Conservation (phyloP, 2,113 vertebrate genomes). For the Dipodomys spectabilis region DNA sequence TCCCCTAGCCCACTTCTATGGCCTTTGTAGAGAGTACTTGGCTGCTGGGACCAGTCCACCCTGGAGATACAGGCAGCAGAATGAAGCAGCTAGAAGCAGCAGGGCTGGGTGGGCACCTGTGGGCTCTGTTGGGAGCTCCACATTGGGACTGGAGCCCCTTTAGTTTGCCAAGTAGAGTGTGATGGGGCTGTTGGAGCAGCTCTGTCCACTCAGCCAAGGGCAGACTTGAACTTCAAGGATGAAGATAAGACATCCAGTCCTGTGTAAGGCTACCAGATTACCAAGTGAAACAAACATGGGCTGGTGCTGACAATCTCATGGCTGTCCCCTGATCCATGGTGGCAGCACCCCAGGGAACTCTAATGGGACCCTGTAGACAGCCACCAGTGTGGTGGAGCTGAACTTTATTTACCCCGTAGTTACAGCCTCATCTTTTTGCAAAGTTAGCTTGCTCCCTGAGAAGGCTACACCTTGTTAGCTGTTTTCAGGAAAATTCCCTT, state of each 20-base stretch:
- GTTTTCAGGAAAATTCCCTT: neutral
- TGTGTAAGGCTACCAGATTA: too few species aligned
- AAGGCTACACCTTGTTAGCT: neutral
- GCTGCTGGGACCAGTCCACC: neutral
- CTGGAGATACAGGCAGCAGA: neutral
- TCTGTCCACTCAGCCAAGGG: neutral
- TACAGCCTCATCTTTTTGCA: neutral
- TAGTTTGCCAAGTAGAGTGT: neutral
- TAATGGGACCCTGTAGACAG: neutral
- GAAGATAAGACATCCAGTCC: neutral
- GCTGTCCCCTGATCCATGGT: rapidly evolving
- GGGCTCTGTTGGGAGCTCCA: neutral
- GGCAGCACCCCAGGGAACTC: too few species aligned
- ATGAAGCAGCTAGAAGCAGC: neutral
- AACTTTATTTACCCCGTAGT: neutral
- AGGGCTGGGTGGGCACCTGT: too few species aligned
- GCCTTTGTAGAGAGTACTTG: neutral
- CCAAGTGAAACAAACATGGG: neutral
- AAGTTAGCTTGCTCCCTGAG: neutral
- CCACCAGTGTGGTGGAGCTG: neutral
- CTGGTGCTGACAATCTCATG: neutral
- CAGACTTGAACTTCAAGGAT: neutral
- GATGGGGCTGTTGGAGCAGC: neutral
- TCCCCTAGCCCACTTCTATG: neutral
- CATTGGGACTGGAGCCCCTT: neutral